Base-by-base conservation (phyloP, 2,797 vertebrate genomes). In the Chiroxiphia lanceolata region DNA sequence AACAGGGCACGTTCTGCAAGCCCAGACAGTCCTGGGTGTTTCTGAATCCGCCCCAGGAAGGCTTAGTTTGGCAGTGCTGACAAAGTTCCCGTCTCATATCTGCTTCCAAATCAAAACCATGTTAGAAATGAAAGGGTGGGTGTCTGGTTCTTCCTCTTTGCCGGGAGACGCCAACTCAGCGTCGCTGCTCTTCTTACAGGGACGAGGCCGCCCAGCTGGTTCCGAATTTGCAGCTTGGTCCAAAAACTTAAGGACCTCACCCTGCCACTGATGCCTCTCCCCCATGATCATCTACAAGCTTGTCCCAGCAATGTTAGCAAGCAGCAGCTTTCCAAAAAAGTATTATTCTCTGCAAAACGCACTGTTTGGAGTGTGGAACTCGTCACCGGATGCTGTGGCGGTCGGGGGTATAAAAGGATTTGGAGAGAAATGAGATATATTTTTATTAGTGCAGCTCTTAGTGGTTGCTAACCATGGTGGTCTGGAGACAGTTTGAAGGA, bases 301-400 rank as follows among this genome's bases (percentile, higher is more conserved):
- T 45, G 13, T 51, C 54, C 54, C 83, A 63, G 69, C 3, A 1
- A 16, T 0, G 2, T 16, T 27, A 78, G 25, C 83, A 44, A 89
- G 93, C 83, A 90, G 47, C 69, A 94, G 90, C 94, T 95, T 95
- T 59, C 50, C 13, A 29, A 15, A 59, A 34, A 26, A 27, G 15
- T 20, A 13, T n/a, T 42, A 83, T 65, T 83, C 47, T 47, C 72
- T 65, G 79, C 85, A 65, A 61, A 83, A 75, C 2, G 12, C 57
- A 5, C 36, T 19, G 51, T 59, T 79, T 51, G 25, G 77, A 61
- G 65, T 9, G 51, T 65, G 45, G 69, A 44, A 38, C 57, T 88
- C 27, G 20, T 74, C 67, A 8, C 59, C 13, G 65, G 67, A 63
- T n/a, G 69, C 70, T 31, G 83, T 1, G 40, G 77, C 79, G 82